Percentiles rank a stretch among this genome's conserved stretches.
phyloP scores from a whole-genome alignment of 92 coral and sea anemone genomes.

The Umimayanthus chanpuru region DNA sequence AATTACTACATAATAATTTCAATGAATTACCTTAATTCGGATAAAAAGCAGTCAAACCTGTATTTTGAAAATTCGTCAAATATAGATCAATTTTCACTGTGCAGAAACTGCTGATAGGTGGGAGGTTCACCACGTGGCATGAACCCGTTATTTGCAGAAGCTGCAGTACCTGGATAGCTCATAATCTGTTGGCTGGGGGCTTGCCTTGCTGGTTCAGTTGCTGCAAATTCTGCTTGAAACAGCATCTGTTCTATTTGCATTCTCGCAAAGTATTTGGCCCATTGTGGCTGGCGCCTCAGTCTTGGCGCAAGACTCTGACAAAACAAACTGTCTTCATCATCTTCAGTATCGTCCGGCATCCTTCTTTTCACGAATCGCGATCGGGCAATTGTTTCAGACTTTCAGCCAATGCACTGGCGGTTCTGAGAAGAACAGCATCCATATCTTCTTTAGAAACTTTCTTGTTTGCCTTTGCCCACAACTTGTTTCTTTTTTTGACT shows the following conservation, averaged over 20 bases:
- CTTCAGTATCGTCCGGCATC: constrained; percentile 21
- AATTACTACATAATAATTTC: no score
- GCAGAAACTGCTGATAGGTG: constrained; percentile 23
- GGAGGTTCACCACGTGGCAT: constrained; percentile 31
- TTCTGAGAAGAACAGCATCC: constrained; percentile 35
- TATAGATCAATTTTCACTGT: constrained; percentile 28
- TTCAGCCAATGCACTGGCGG: constrained; percentile 41
- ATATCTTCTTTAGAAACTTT: constrained; percentile 21
- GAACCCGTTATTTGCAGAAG: constrained; percentile 33
- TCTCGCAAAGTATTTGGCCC: constrained; percentile 31
- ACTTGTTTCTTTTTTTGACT: constrained; percentile 28
- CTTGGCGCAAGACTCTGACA: no score
- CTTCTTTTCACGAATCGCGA: constrained; percentile 15
- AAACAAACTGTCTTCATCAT: constrained; percentile 39
- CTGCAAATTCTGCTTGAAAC: constrained; percentile 32
- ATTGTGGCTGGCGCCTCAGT: constrained; percentile 42
- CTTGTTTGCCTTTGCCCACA: constrained; percentile 32
- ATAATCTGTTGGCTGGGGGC: constrained; percentile 19
- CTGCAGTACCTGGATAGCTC: constrained; percentile 28
- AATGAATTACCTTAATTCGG: no score
- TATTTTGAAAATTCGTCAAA: constrained; percentile 9
- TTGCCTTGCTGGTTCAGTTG: constrained; percentile 33
- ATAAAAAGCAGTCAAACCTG: constrained; percentile 31
- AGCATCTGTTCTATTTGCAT: constrained; percentile 32
- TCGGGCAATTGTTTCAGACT: constrained; percentile 25